A percentile compares a stretch with the other conserved stretches of the same genome.
phyloP scores from a whole-genome alignment of 2,888 invertebrate species.

The Bombylius major region DNA sequence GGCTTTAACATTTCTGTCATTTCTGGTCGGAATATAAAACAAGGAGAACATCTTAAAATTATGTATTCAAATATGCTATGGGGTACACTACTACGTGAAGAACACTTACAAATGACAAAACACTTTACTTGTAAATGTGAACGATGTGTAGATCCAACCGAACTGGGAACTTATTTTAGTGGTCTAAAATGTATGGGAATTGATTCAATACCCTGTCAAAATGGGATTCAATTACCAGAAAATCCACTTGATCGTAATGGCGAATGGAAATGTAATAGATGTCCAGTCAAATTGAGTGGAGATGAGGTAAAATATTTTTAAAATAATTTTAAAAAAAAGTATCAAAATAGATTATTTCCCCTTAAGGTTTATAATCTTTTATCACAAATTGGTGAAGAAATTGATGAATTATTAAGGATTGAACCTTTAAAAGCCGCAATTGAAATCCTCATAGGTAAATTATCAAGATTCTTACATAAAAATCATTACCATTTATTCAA shows the following conservation, averaged over 20 bases:
- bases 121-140: conserved; percentile 63
- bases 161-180: conserved; percentile 56
- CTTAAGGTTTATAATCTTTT: conserved; percentile 41
- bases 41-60: conserved; percentile 63
- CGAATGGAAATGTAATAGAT: conserved; percentile 65
- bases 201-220: conserved; percentile 39
- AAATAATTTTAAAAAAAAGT: conserved; percentile 1
- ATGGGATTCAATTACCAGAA: conserved; percentile 55
- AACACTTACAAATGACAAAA: conserved; percentile 65
- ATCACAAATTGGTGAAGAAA: conserved; percentile 62
- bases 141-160: conserved; percentile 69
- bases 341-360: not conserved
- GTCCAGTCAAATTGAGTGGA: conserved; percentile 49
- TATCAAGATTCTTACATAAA: conserved; percentile 64
- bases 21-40: conserved; percentile 51
- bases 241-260: conserved; percentile 56
- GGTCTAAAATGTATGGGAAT: conserved; percentile 36
- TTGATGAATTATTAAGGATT: conserved; percentile 45
- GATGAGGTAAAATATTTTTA: conserved; percentile 43
- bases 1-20: conserved; percentile 54
- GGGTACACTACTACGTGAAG: conserved; percentile 69
- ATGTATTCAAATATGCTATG: conserved; percentile 82
- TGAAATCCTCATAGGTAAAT: conserved; percentile 51
- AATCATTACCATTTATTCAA: conserved; percentile 75
- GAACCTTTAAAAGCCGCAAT: conserved; percentile 46